phyloP scores from a whole-genome alignment of 2,113 vertebrate genomes.

The Leptobrachium ailaonicum region DNA sequence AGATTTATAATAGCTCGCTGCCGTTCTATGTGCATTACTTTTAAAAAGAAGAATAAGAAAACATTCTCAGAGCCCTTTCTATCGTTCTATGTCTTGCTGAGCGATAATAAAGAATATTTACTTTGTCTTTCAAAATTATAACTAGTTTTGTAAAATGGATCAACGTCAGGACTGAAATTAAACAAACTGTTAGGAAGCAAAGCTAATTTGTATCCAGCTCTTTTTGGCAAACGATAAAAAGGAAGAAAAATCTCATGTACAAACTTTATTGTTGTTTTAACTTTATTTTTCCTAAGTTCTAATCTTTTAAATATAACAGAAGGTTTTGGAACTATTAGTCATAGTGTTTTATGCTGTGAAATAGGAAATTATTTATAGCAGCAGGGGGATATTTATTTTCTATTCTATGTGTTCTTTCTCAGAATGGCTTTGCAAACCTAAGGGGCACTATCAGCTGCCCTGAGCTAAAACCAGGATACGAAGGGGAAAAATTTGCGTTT shows the following conservation, averaged over 20 bases:
- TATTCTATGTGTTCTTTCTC: no score
- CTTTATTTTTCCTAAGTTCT: no score
- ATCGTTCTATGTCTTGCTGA: slow-evolving; percentile 62
- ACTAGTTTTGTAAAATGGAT: slow-evolving; percentile 43
- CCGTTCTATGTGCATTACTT: slow-evolving; percentile 30
- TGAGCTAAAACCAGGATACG: no score
- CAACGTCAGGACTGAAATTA: slow-evolving; percentile 59
- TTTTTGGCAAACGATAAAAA: slow-evolving; percentile 56
- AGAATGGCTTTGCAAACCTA: no score
- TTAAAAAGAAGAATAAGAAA: slow-evolving; percentile 2
- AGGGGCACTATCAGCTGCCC: no score
- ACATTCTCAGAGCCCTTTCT: slow-evolving; percentile 26
- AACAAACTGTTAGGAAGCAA: slow-evolving; percentile 60
- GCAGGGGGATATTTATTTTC: no score
- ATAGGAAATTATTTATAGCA: no score
- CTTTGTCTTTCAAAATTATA: slow-evolving; percentile 64
- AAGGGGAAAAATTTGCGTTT: no score
- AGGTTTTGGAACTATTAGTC: no score
- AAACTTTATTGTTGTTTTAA: no score
- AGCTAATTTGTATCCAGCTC: slow-evolving; percentile 63
- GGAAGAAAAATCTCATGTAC: neutral
- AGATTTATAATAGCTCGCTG: slow-evolving; percentile 54
- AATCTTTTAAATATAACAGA: no score
- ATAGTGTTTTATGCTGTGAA: no score
- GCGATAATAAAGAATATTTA: slow-evolving; percentile 65